Evolutionary conservation across 2,797 vertebrate genomes (phyloP), one percentile per base, ranked within the genome.

Genomic region (Tokudaia muenninki): DNA sequence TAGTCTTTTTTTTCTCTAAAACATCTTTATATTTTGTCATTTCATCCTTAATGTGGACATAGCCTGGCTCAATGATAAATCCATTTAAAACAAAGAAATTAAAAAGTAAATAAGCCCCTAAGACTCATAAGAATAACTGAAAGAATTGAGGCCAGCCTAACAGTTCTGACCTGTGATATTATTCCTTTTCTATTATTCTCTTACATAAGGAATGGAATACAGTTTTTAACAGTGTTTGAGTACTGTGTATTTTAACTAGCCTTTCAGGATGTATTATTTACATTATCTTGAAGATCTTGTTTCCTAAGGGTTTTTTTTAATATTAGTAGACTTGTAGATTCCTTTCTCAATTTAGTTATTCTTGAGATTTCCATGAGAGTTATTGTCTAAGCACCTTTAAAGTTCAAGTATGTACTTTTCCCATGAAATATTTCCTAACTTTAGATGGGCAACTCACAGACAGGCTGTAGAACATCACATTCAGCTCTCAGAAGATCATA

Each of bases 271-370:
- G 37, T 63, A 63, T 31, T 52, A 22, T 57, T 87, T 87, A 74
- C 24, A 57, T 57, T 55, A 41, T 74, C 14, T 72, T 44, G 22
- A 31, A 37, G 16, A 59, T 75, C 57, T 87, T 77, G 50, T 31
- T 59, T 87, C 11, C 47, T 70, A 57, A 87, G 13, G 24, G 26
- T 37, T 72, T 47, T 29, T 87, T 24, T 55, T 79, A 75, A 82
- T 24, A 92, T 94, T 37, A 65, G 44, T 65, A 92, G 80, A 65
- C 9, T 61, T 90, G 67, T 80, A 80, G 13, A 75, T 75, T 10
- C 24, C 31, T 96, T 88, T 95, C n/a, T 95, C 9, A 86, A 13
- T 92, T 96, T 77, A 74, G 11, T 93, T 88, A 82, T 87, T 92
- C 57, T 93, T 83, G 50, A 92, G 55, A 77, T 86, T 90, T 86